Evolutionary conservation across 2,113 vertebrate species (phyloP).

Genomic region (Tragelaphus imberbis): DNA sequence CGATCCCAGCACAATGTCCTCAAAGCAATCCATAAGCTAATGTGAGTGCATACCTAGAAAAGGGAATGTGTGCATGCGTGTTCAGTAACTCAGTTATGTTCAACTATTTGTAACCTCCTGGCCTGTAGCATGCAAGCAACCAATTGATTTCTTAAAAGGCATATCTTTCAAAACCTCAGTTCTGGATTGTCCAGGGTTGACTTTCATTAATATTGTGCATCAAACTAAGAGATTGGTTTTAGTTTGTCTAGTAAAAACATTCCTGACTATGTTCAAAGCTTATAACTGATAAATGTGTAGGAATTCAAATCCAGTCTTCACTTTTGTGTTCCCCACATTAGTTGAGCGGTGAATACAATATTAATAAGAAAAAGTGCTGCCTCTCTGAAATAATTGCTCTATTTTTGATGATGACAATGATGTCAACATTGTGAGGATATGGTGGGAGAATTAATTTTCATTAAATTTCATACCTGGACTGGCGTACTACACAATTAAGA

Average conservation of each 20-base stretch:
- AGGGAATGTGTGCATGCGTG: neutral
- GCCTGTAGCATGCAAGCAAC: accelerated
- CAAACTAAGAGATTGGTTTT: neutral
- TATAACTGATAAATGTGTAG: neutral
- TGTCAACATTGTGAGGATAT: neutral
- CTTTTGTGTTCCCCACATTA: neutral
- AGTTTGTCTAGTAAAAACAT: neutral
- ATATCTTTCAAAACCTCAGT: neutral
- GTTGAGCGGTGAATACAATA: neutral
- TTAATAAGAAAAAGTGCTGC: neutral
- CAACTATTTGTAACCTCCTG: neutral
- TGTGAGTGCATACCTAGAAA: accelerated
- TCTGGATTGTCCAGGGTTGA: neutral
- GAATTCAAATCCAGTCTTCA: neutral
- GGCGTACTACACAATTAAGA: neutral
- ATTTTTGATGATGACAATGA: neutral
- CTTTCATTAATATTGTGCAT: neutral
- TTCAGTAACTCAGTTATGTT: neutral
- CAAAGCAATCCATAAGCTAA: neutral
- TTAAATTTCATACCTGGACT: neutral
- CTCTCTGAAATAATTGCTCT: neutral
- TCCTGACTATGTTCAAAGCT: neutral
- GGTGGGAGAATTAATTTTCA: neutral
- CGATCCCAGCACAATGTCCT: accelerated
- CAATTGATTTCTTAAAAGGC: neutral